Evolutionary conservation across 2,113 vertebrate species (phyloP).

Genomic region (Lepus timidus): DNA sequence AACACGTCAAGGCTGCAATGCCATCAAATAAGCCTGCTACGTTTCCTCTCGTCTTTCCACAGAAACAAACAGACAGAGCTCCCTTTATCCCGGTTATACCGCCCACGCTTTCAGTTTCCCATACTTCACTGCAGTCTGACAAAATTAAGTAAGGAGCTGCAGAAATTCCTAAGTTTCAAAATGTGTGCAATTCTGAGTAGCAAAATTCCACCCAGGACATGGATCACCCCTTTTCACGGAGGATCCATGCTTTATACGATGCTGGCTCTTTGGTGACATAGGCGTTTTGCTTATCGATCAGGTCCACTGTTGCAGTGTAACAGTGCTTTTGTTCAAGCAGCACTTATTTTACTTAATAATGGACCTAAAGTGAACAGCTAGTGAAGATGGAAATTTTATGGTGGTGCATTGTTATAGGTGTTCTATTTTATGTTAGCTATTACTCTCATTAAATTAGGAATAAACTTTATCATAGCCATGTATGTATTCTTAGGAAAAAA

Average conservation of each 20-base stretch:
- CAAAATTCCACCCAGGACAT: no score
- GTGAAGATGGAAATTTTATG: not conserved
- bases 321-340: not conserved
- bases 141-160: not conserved
- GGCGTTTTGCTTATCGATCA: no score
- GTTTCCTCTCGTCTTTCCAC: not conserved
- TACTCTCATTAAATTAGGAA: not conserved
- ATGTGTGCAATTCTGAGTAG: no score
- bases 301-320: no score
- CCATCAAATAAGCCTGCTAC: not conserved
- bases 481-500: not conserved
- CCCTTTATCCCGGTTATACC: not conserved
- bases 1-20: not conserved
- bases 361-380: not conserved
- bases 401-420: no score
- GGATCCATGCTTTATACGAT: rapidly evolving
- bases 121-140: not conserved
- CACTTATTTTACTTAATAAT: not conserved
- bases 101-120: not conserved
- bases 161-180: not conserved
- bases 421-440: not conserved
- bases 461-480: not conserved
- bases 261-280: no score
- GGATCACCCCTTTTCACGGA: rapidly evolving
- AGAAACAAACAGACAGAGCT: not conserved